Evolutionary conservation across 2,113 vertebrate species (phyloP).

Genomic region (Pholis gunnellus): DNA sequence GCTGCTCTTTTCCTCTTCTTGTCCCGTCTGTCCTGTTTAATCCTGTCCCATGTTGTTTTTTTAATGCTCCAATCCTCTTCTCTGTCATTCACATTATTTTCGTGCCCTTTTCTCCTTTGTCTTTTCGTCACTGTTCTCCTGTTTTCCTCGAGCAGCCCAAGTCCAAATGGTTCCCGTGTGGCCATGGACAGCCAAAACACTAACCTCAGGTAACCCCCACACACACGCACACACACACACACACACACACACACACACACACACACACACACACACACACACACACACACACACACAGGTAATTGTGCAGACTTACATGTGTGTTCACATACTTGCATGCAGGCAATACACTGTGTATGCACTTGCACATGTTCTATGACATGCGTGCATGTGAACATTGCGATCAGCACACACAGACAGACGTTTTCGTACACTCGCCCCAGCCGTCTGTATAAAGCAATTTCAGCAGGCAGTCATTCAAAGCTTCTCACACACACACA

Average conservation of each 20-base stretch:
- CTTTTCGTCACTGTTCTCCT: conserved; percentile 18
- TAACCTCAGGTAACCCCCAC: conserved; percentile 82
- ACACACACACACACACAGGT: conserved; percentile 17
- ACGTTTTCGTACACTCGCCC: conserved; percentile 22
- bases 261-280: not conserved
- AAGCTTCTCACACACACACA: not conserved
- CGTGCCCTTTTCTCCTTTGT: conserved; percentile 29
- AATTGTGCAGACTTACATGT: not conserved
- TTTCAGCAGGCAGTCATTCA: conserved; percentile 49
- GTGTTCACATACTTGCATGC: conserved; percentile 23
- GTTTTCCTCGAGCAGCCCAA: conserved; percentile 75
- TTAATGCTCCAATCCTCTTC: conserved; percentile 30
- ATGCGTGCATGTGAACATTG: conserved; percentile 17
- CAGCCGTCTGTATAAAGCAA: conserved; percentile 31
- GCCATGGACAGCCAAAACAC: conserved; percentile 83
- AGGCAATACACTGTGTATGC: conserved; percentile 11
- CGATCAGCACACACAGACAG: not conserved
- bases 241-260: conserved; percentile 9
- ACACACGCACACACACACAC: conserved; percentile 28
- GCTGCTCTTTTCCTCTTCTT: not conserved
- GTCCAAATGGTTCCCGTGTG: conserved; percentile 83
- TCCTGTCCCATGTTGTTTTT: conserved; percentile 34
- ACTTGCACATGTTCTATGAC: conserved; percentile 24
- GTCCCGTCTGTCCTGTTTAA: conserved; percentile 12
- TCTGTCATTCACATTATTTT: conserved; percentile 42